Conservation (phyloP, 2,797 vertebrate species). For the Tragopan temminckii region DNA sequence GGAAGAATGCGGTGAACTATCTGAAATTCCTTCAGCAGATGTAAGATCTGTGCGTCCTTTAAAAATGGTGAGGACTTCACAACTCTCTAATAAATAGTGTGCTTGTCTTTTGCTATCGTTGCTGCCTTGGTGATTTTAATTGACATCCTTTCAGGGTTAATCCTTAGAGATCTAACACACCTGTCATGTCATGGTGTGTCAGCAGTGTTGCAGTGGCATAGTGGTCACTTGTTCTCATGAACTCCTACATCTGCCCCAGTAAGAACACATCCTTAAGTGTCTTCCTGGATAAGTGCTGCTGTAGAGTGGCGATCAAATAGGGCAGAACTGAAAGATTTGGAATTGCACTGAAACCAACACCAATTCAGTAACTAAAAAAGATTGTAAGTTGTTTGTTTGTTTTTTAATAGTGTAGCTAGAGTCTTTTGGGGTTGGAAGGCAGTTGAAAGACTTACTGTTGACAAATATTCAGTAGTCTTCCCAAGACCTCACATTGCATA, state of each 20-base stretch:
- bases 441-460: not conserved
- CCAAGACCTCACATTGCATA: not conserved
- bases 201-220: not conserved
- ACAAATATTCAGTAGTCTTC: not conserved
- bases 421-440: not conserved
- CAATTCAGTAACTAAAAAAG: not conserved
- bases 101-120: not conserved
- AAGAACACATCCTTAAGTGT: fast-evolving
- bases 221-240: not conserved
- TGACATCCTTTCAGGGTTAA: not conserved
- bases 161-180: not conserved
- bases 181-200: fast-evolving
- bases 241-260: not conserved
- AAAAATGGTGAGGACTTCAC: slow-evolving; percentile 83
- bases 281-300: not conserved
- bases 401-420: not conserved
- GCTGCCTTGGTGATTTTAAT: not conserved
- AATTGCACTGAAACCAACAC: not conserved
- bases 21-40: slow-evolving; percentile 77
- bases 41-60: slow-evolving; percentile 87
- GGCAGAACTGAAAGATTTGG: not conserved
- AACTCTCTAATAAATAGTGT: not conserved
- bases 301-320: not conserved
- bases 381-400: not conserved
- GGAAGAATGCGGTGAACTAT: slow-evolving; percentile 76